Evolutionary conservation across 2,113 vertebrate genomes (phyloP).

Genomic region (Eudyptes chrysolophus): DNA sequence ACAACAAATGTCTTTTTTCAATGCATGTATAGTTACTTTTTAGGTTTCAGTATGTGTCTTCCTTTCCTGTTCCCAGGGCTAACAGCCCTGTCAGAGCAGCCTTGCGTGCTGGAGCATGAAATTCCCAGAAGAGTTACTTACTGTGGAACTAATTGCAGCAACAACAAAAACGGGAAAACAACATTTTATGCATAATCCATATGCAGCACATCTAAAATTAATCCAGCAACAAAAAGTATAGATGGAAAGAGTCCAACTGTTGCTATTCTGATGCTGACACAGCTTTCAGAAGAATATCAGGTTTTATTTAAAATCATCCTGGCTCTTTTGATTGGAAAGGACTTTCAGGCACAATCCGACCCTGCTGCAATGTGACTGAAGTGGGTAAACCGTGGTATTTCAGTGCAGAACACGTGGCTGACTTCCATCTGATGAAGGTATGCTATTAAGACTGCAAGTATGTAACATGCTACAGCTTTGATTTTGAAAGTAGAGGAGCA

Average conservation of each 20-base stretch:
- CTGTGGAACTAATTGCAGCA: not conserved
- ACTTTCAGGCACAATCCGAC: not conserved
- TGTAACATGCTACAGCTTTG: not conserved
- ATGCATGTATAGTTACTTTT: accelerated
- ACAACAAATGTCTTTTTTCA: accelerated
- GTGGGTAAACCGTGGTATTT: not conserved
- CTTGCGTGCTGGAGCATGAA: not conserved
- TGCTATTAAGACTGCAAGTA: not conserved
- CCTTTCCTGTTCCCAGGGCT: not conserved
- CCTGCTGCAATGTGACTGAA: not conserved
- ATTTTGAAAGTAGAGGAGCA: not conserved
- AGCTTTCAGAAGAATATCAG: not conserved
- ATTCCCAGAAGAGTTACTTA: not conserved
- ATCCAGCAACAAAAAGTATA: not conserved
- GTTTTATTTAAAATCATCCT: not conserved
- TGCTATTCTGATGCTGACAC: not conserved
- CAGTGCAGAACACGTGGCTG: not conserved
- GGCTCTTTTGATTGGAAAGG: not conserved
- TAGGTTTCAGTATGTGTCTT: accelerated
- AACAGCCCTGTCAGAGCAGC: not conserved
- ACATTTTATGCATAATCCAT: not conserved
- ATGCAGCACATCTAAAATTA: constrained; percentile 2
- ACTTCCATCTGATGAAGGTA: not conserved
- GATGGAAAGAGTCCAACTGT: not conserved
- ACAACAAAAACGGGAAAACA: not conserved